Evolutionary conservation across 2,888 invertebrate species (phyloP).

Genomic region (Lepidochitona cinerea): DNA sequence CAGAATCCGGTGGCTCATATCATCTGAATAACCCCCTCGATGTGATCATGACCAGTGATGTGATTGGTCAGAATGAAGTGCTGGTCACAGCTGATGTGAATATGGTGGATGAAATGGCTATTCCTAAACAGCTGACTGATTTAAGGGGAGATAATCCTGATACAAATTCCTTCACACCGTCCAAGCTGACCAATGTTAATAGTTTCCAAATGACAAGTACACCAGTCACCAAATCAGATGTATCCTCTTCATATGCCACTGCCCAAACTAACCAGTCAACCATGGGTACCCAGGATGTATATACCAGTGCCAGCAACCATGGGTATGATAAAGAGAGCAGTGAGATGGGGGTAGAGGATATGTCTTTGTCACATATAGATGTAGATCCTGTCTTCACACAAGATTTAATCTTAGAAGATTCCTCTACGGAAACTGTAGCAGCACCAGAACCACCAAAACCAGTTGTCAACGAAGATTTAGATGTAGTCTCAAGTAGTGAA

Average conservation of each 20-base stretch:
- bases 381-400: too few species aligned
- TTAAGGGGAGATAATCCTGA: background rate
- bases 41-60: background rate
- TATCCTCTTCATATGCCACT: background rate
- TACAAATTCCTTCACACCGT: background rate
- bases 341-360: too few species aligned
- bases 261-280: background rate
- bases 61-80: background rate
- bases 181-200: background rate
- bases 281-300: too few species aligned
- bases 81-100: background rate
- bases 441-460: too few species aligned
- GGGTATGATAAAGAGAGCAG: too few species aligned
- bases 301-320: too few species aligned
- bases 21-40: background rate
- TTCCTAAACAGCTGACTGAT: background rate
- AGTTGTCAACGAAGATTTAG: too few species aligned
- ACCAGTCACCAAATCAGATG: background rate
- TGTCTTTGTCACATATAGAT: too few species aligned
- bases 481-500: too few species aligned
- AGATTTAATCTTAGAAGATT: too few species aligned
- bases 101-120: background rate
- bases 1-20: background rate
- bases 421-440: too few species aligned
- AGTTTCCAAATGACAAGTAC: slow-evolving; percentile 2